These are phyloP conservation scores for Tetheella fluctuosa DNA, from an alignment of 2,888 invertebrate species.

Conservation along the genomic window DNA sequence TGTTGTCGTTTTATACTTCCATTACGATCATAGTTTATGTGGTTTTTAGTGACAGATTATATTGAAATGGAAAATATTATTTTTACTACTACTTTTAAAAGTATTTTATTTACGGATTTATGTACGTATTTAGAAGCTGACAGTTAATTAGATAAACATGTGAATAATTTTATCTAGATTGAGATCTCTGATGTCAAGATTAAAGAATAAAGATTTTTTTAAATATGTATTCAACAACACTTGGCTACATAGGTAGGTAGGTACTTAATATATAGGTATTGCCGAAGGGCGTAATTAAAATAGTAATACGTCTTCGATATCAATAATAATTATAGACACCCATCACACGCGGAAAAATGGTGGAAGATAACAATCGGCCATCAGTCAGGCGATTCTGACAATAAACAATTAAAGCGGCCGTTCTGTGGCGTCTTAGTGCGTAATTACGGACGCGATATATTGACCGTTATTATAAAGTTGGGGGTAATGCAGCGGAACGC, in stretches of 20 bases:
- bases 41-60: conserved; percentile 9
- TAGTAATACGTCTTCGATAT: conserved; percentile 6
- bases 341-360: conserved; percentile 8
- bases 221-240: neutral
- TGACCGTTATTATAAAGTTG: conserved; percentile 29
- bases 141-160: neutral
- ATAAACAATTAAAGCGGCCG: conserved; percentile 8
- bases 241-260: too few species aligned
- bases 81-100: neutral
- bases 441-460: conserved; percentile 36
- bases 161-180: neutral
- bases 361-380: conserved; percentile 9
- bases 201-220: neutral
- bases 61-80: conserved; percentile 8
- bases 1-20: conserved; percentile 10
- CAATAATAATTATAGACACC: conserved; percentile 1
- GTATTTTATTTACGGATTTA: neutral
- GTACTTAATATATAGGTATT: too few species aligned
- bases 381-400: conserved; percentile 9
- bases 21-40: conserved; percentile 12
- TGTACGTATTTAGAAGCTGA: neutral
- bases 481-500: conserved; percentile 35
- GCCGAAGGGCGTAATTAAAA: conserved; percentile 8
- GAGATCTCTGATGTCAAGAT: neutral
- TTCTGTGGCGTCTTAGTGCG: conserved; percentile 17